Evolutionary conservation across 2,113 vertebrate species (phyloP), one percentile per base, ranked within the genome.

Genomic region (Ginglymostoma cirratum): DNA sequence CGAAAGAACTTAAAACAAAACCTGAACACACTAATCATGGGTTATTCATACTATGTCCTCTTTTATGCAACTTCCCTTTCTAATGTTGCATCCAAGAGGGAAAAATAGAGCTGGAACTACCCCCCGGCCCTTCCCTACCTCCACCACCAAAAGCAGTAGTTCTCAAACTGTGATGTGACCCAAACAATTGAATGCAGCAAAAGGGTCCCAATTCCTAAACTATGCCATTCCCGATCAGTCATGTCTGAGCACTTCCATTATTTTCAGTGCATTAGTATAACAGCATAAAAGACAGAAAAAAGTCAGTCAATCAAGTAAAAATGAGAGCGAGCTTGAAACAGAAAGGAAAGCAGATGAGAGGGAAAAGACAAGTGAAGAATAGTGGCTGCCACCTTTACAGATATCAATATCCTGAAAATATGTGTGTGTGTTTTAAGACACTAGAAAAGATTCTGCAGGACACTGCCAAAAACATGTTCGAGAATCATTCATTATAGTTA

Each of bases 1-100:
- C 48, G 48, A 52, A 95, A 95, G 45, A 95, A 30, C 67, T 90
- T 90, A 55, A 61, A 61, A 90, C 87, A 61, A 55, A 94, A 72
- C 3, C 42, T 8, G 34, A 4, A 48, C 42, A 38, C 24, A n/a
- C 21, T 94, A 70, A 65, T 24, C 21, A 70, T 94, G 23, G 34
- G 14, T 67, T 67, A 34, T 10, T 69, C 2, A 19, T 4, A 24
- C 42, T 0, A 15, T 76, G 69, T 72, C 94, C 30, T 92, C 61
- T 67, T 52, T 52, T 70, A 19, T 30, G 45, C 30, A 72, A 89
- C 30, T 12, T 70, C 42, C 93, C 42, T 76, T 76, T 70, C 66
- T 72, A 24, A 48, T 70, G 23, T 15, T 94, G 8, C 23, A 30
- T 42, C 3, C 52, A 65, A 65, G 87, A 92, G n/a, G n/a, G 89